Evolutionary conservation across 2,113 vertebrate species (phyloP), one percentile per base, ranked within the genome.

Genomic region (Tichodroma muraria): DNA sequence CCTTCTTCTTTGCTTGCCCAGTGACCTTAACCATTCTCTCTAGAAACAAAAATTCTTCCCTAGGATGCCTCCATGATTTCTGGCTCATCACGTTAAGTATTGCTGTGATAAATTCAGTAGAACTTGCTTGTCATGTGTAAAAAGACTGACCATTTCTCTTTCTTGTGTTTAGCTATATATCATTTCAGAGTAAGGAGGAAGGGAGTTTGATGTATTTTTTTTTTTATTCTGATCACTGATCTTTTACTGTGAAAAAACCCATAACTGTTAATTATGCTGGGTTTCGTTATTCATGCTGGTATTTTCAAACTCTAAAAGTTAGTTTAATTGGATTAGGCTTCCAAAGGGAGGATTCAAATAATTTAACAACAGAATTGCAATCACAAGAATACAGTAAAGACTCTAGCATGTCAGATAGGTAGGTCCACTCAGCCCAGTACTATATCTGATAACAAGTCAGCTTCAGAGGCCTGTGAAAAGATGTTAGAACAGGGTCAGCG

Each of bases 11-110:
- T 91, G 52, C 66, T 93, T 94, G 88, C 38, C 22, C 52, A 88
- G 35, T 94, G 88, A 95, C 93, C 71, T 93, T 91, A 95, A 88
- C 60, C 52, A 66, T 77, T 85, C 40, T 54, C 20, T 85, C 42
- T n/a, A 80, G 87, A 85, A 89, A 83, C 13, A 84, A 80, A 76
- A 88, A 64, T n/a, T 80, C 79, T 87, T 84, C 60, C 42, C 69
- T 60, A 56, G 70, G 42, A 94, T 92, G 69, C 73, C 21, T 71
- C 77, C 63, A 22, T 59, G 72, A 68, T 79, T 95, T 95, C 87
- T 66, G 68, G 52, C 28, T 89, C 16, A 1, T 66, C 71, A 54
- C 30, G 3, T 38, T n/a, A 40, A 91, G 33, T 82, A 91, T 49
- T 78, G 31, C 65, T 87, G 44, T 84, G 61, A 72, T 76, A 96